Base-by-base conservation (phyloP, 2,888 invertebrate species). In the Mystacides longicornis region DNA sequence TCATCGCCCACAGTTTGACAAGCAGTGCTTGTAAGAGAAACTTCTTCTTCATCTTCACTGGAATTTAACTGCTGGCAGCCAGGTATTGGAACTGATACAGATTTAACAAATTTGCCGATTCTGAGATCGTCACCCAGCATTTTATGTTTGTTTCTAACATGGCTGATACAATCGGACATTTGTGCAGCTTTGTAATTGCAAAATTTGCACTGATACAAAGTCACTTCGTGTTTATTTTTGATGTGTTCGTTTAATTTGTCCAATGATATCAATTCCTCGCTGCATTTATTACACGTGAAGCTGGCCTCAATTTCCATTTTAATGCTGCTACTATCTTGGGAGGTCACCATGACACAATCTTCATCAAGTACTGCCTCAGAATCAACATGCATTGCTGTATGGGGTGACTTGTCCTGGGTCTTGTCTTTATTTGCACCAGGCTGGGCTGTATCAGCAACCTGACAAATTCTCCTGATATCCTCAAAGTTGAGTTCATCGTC, bases 141-240 rank as follows among this genome's bases (percentile, higher is more conserved):
- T 63, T 81, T 79, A 65, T 87, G 87, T 1, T 78, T 74, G 59
- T 77, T 73, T 62, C 79, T 80, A 1, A 84, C 79, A 65, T 88
- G 88, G 58, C 81, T 79, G 1, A 82, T 77, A 46, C 86, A 79
- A 61, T 84, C 83, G 49, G 79, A 79, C 62, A 82, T 83, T 14
- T 79, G 72, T 62, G 83, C 86, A 57, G 84, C 80, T 65, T 82
- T 82, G 65, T 81, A 89, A 51, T 81, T 78, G 68, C 91, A 91
- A 18, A 85, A 69, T 64, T 82, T 85, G 66, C 91, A 91, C 54
- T 85, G 84, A 66, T 84, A 91, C 23, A 87, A 79, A 64, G 83
- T 79, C 83, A 86, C 86, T 57, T 83, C 82, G 57, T 85, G 79
- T 66, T 88, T 87, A 2, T 71, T 67, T 0, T 85, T 81, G 70